phyloP scores from a whole-genome alignment of 2,888 invertebrate species.

The Spatulosminthurus flaviceps region DNA sequence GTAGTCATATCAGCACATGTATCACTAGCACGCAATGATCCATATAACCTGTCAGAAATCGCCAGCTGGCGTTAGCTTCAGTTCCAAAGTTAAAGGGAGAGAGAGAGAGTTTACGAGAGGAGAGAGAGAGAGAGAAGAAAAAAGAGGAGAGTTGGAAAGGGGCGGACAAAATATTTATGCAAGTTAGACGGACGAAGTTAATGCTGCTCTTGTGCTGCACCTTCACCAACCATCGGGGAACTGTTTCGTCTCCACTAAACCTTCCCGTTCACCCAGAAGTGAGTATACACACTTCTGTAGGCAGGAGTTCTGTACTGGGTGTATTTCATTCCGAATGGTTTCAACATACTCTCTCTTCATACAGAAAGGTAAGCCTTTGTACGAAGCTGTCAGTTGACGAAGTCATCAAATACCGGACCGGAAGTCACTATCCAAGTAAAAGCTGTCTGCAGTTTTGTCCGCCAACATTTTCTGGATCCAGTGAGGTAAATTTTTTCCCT shows the following conservation, averaged over 20 bases:
- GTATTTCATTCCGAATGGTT: not conserved
- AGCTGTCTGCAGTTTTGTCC: slow-evolving; percentile 14
- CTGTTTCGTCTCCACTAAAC: not conserved
- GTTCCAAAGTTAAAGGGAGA: not conserved
- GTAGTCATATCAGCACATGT: not conserved
- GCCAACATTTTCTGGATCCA: not conserved
- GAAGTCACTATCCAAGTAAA: not conserved
- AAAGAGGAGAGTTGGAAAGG: not conserved
- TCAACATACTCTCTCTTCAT: not conserved
- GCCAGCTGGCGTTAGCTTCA: not conserved
- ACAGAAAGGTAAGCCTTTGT: not conserved
- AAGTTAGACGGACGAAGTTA: not conserved
- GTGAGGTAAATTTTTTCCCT: not conserved
- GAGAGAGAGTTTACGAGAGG: too few relatives aligned
- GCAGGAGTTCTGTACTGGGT: not conserved
- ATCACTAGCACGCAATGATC: not conserved
- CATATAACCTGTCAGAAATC: not conserved
- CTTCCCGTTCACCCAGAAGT: not conserved
- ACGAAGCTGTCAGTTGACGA: slow-evolving; percentile 20
- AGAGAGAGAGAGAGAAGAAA: too few relatives aligned
- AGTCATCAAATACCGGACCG: slow-evolving; percentile 12
- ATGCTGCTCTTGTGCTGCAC: not conserved
- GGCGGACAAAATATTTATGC: not conserved
- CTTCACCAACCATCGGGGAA: slow-evolving; percentile 18
- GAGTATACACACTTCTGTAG: too few relatives aligned